Percentiles rank a stretch among this genome's conserved stretches.
Conservation (phyloP, 2,797 vertebrate species). For the Danio kyathit region DNA sequence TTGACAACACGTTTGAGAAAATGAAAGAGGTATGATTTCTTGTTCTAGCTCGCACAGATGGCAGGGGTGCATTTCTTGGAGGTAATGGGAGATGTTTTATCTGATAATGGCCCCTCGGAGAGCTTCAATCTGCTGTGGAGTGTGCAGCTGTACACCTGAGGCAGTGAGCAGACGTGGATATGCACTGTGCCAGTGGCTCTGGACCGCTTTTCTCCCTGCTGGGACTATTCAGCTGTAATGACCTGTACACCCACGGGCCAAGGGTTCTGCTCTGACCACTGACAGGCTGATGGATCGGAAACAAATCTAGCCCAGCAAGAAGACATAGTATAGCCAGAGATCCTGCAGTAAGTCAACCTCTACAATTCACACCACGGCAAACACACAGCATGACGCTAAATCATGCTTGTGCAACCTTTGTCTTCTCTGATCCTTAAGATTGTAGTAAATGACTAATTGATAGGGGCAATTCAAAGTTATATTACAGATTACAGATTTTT, state of each 20-base stretch:
- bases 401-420: neutral
- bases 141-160: slow-evolving; percentile 34
- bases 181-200: slow-evolving; percentile 17
- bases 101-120: slow-evolving; percentile 31
- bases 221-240: slow-evolving; percentile 18
- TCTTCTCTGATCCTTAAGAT: neutral
- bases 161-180: slow-evolving; percentile 24
- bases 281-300: slow-evolving; percentile 35
- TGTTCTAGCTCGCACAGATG: slow-evolving; percentile 13
- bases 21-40: slow-evolving; percentile 27
- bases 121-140: slow-evolving; percentile 30
- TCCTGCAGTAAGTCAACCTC: neutral
- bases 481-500: neutral
- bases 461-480: no score
- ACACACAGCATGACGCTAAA: neutral
- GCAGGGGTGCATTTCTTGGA: slow-evolving; percentile 20
- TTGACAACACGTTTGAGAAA: slow-evolving; percentile 23
- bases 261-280: slow-evolving; percentile 26
- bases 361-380: neutral
- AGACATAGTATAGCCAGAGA: neutral
- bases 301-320: slow-evolving; percentile 27
- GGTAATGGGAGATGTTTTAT: slow-evolving; percentile 46
- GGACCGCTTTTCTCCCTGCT: slow-evolving; percentile 23
- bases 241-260: slow-evolving; percentile 22
- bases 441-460: neutral